A percentile compares a stretch with the other conserved stretches of the same genome.
These are phyloP conservation scores for Muraenolepis orangiensis DNA, from an alignment of 2,797 vertebrate genomes.

Conservation along the genomic window DNA sequence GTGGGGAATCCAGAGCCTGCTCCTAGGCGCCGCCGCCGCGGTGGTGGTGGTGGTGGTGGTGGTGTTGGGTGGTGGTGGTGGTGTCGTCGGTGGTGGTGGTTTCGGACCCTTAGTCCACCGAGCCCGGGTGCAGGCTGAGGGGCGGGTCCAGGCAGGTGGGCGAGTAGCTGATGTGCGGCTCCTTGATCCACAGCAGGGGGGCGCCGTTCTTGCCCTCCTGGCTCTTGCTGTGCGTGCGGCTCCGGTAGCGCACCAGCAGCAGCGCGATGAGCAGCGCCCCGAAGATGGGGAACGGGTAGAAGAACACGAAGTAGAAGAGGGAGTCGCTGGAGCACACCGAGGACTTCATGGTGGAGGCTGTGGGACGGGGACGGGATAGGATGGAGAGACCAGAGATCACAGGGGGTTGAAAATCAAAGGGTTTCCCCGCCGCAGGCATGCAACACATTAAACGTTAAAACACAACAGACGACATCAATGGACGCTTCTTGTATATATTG, in stretches of 20 bases:
- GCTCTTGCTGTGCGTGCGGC: constrained; percentile 88
- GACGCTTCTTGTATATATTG: neutral
- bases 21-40: constrained; percentile 58
- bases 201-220: constrained; percentile 96
- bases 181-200: constrained; percentile 97
- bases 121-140: constrained; percentile 95
- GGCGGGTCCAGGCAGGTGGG: constrained; percentile 98
- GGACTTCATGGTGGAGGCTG: constrained; percentile 88
- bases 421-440: too few species aligned
- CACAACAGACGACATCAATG: neutral
- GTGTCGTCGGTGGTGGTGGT: constrained; percentile 3
- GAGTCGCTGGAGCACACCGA: constrained; percentile 93
- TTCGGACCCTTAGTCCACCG: constrained; percentile 82
- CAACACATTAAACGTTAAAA: too few species aligned
- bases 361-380: neutral
- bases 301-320: constrained; percentile 98
- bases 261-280: constrained; percentile 93
- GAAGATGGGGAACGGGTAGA: constrained; percentile 98
- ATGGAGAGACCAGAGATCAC: too few species aligned
- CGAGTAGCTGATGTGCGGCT: constrained; percentile 97
- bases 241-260: constrained; percentile 91
- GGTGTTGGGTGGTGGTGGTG: neutral
- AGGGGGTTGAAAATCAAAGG: neutral
- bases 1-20: constrained; percentile 53
- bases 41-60: constrained; percentile 49